These are phyloP conservation scores for Rafetus swinhoei DNA, from an alignment of 2,113 vertebrate genomes.

Conservation along the genomic window DNA sequence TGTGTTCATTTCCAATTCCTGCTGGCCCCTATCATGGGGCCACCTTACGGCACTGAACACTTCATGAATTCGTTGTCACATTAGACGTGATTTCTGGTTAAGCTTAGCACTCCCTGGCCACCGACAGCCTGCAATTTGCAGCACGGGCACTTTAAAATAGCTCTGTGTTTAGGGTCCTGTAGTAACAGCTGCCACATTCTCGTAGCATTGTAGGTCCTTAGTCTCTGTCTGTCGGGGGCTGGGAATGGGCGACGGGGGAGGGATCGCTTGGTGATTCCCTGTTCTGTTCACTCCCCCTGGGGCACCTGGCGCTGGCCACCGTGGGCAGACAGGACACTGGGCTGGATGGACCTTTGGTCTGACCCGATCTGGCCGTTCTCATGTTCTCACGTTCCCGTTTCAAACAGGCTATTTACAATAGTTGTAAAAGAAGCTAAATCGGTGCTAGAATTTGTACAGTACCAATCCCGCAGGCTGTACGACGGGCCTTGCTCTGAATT, in stretches of 20 bases:
- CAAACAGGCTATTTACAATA: background rate
- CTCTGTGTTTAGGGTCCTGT: fast-evolving
- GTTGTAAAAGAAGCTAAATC: background rate
- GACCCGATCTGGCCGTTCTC: no score
- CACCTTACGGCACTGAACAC: fast-evolving
- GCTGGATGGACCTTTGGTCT: no score
- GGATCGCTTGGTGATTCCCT: no score
- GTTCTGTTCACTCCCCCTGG: no score
- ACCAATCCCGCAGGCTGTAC: background rate
- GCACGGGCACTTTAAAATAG: background rate
- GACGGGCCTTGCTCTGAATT: background rate
- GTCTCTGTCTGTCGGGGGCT: no score
- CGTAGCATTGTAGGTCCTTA: background rate
- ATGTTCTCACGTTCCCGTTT: background rate
- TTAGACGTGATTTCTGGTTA: background rate
- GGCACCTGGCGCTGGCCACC: no score
- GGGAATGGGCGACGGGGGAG: no score
- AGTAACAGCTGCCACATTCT: background rate
- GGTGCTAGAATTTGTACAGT: background rate
- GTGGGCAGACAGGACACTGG: no score
- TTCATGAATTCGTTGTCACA: fast-evolving
- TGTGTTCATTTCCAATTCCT: background rate
- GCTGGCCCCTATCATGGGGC: fast-evolving
- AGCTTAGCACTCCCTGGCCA: background rate
- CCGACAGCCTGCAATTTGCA: fast-evolving